Base-by-base conservation (phyloP, 2,888 invertebrate species). In the Acholoe squamosa region DNA sequence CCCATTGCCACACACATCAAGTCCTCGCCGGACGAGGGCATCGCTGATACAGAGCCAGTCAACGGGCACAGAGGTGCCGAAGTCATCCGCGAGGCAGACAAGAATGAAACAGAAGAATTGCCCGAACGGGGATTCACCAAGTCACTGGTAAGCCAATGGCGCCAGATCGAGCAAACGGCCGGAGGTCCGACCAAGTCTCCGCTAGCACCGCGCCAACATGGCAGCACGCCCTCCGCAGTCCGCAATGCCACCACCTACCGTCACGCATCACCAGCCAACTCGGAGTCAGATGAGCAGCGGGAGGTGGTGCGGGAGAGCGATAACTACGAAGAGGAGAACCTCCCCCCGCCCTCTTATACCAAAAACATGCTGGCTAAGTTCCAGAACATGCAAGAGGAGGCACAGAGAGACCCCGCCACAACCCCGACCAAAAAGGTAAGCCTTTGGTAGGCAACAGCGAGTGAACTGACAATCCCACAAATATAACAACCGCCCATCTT, bases 281-380 rank as follows among this genome's bases (percentile, higher is more conserved):
- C n/a, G 0, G 61, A 43, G 43, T 43, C 54, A 3, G 67, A 52
- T 12, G 31, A 25, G 7, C n/a, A 25, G 5, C 86, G 88, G 28
- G 91, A 91, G 22, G 91, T 90, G 43, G 90, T 90, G 31, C 71
- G 90, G 16, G 91, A 90, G 61, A 56, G 25, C 25, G 91, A 90
- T 52, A n/a, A 28, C 19, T 22, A 28, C 61, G 91, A 90, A 33
- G 91, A 91, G 77, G 91, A 92, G 0, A 91, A 91, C 33, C 91
- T 92, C 25, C 92, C 92, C 0, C 89, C 92, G 0, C 92, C 92
- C 0, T 56, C 92, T 12, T 80, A 71, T 56, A 92, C 92, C n/a
- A 89, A 89, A 33, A 92, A 89, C 67, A 89, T 92, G 67, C 91
- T 92, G 31, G 91, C 91, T 51, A 91, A 91, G 71, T 93, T 93